A percentile compares a stretch with the other conserved stretches of the same genome.
phyloP scores from a whole-genome alignment of 2,797 vertebrate genomes.

The Phrynocephalus guinanensis region DNA sequence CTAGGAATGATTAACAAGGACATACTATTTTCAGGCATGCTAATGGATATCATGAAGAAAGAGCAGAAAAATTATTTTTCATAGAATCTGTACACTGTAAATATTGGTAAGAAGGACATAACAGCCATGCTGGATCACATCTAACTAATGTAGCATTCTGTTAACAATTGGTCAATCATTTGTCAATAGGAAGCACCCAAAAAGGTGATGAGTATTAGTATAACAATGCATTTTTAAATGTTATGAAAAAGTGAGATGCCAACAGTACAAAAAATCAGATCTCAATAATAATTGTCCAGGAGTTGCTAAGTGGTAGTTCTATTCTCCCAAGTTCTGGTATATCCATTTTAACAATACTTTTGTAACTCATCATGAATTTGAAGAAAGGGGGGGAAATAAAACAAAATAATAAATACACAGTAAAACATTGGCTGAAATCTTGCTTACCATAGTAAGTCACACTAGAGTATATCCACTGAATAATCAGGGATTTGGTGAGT shows the following conservation, averaged over 20 bases:
- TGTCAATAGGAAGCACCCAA: neutral
- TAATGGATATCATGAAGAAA: neutral
- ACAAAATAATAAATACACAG: no score
- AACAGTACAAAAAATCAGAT: neutral
- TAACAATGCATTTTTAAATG: neutral
- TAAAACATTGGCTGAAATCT: no score
- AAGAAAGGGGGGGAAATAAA: no score
- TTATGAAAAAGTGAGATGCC: neutral
- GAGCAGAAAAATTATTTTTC: neutral
- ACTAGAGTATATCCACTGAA: no score
- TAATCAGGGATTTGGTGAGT: no score
- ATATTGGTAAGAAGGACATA: neutral
- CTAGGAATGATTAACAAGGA: neutral
- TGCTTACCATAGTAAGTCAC: no score
- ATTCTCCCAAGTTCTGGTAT: neutral
- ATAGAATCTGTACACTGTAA: neutral
- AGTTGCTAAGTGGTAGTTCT: neutral
- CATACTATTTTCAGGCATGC: neutral
- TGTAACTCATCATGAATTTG: no score
- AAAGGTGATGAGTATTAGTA: neutral
- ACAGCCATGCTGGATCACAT: neutral
- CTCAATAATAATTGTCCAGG: neutral
- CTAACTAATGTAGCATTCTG: neutral
- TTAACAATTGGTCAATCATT: neutral
- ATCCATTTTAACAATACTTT: no score